Evolutionary conservation across 2,113 vertebrate genomes (phyloP), one percentile per base, ranked within the genome.

Genomic region (Uropsilus gracilis): DNA sequence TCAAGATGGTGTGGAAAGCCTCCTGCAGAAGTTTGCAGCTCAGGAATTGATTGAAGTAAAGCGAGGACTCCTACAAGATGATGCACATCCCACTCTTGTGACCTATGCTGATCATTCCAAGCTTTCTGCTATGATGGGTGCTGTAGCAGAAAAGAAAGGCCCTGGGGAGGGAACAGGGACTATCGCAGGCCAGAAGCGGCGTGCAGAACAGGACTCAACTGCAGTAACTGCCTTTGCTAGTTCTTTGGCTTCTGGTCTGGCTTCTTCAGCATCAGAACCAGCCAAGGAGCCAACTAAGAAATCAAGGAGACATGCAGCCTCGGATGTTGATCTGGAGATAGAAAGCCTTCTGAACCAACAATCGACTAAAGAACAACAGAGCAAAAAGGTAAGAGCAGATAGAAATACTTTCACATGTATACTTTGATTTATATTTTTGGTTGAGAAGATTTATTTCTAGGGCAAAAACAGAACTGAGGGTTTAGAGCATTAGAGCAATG

Each of bases 361-460:
- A 93, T 99, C 99, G 75, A 99, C 99, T 14, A 99, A 99, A 95
- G 99, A 99, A 96, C 99, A 99, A 95, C 99, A 99, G 97, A 99
- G 99, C 98, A 99, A 99, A 97, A 99, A 99, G 99, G 99, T 99
- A 89, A 24, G 96, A 20, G 44, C 61, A 24, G 71, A 26, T 30
- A 30, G 59, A 78, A 88, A 66, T 59, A 44, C 44, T 84, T 50
- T 77, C 48, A 77, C 28, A 46, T 16, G 10, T 66, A 42, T 6
- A 30, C 16, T 91, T 17, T 59, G 32, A 72, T 16, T 93, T 86
- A 59, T 6, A 89, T 44, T 17, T 84, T 82, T 87, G 16, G 26
- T 71, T 50, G 61, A 78, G 61, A 91, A 44, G 24, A 89, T 93
- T 88, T 85, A 78, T 61, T 18, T 7, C 42, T 59, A 50, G 24